Percentiles rank a stretch among this genome's conserved stretches.
phyloP scores from a whole-genome alignment of 2,113 vertebrate species.

The Eulemur rufifrons region DNA sequence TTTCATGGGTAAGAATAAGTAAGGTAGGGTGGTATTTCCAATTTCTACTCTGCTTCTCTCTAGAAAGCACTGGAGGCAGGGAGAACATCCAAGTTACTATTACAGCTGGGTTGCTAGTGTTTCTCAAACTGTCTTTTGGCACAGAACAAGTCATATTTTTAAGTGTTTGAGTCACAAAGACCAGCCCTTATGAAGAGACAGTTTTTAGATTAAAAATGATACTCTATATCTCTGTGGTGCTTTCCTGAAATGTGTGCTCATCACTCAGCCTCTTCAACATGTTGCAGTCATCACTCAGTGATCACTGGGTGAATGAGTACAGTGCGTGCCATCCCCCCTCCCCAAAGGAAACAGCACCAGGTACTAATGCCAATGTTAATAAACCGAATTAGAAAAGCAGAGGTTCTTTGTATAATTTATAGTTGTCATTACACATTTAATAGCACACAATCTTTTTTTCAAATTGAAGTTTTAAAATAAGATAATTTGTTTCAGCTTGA shows the following conservation, averaged over 20 bases:
- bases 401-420: not conserved
- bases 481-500: conserved; percentile 44
- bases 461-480: conserved; percentile 11
- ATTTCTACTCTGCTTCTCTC: not conserved
- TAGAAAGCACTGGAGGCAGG: not conserved
- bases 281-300: not conserved
- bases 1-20: not conserved
- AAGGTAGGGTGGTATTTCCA: not conserved
- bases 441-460: not conserved
- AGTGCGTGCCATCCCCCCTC: not conserved
- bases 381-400: conserved; percentile 1
- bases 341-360: not conserved
- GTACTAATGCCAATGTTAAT: not conserved
- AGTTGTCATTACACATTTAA: not conserved
- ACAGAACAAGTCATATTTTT: not conserved
- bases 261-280: not conserved
- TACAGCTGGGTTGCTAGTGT: not conserved
- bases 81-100: not conserved
- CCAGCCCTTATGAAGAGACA: not conserved
- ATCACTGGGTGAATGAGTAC: not conserved
- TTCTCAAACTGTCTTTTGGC: conserved; percentile 31
- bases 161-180: conserved; percentile 8
- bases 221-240: not conserved
- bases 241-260: not conserved
- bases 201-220: conserved; percentile 12